Conservation (phyloP, 1,140 invertebrate species). For the Triops longicaudatus region DNA sequence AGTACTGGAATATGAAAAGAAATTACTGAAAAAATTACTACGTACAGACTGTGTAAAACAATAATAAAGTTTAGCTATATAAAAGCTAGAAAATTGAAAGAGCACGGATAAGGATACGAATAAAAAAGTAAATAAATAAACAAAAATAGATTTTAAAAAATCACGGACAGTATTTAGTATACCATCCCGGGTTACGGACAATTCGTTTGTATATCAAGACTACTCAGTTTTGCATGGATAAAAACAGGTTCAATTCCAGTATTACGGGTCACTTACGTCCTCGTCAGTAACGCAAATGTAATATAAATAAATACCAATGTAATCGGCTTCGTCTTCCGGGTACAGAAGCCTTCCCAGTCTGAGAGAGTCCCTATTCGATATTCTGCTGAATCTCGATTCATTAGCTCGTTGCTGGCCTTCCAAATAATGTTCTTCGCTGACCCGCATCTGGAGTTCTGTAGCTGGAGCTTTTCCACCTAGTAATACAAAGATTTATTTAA, state of each 20-base stretch:
- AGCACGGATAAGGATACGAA: conserved; percentile 4
- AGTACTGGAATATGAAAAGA: neutral
- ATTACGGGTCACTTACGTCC: too few species aligned
- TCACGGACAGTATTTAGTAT: too few species aligned
- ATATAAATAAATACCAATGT: neutral
- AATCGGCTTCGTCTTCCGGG: neutral
- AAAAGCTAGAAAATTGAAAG: too few species aligned
- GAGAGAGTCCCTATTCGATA: neutral
- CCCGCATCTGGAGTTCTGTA: neutral
- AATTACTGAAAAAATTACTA: neutral
- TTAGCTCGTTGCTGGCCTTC: neutral
- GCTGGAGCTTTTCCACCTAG: neutral
- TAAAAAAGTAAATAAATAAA: too few species aligned
- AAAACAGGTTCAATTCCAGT: too few species aligned
- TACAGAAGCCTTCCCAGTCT: neutral
- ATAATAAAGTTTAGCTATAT: too few species aligned
- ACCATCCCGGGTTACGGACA: too few species aligned
- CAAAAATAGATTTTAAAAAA: too few species aligned
- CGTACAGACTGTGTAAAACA: too few species aligned
- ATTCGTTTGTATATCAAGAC: too few species aligned
- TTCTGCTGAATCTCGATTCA: neutral
- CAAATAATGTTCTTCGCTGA: neutral
- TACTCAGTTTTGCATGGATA: too few species aligned
- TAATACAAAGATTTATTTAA: neutral
- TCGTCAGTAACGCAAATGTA: too few species aligned